Percentiles rank a stretch among this genome's conserved stretches.
Conservation (phyloP, 2,113 vertebrate species). For the Rhipidura dahli region DNA sequence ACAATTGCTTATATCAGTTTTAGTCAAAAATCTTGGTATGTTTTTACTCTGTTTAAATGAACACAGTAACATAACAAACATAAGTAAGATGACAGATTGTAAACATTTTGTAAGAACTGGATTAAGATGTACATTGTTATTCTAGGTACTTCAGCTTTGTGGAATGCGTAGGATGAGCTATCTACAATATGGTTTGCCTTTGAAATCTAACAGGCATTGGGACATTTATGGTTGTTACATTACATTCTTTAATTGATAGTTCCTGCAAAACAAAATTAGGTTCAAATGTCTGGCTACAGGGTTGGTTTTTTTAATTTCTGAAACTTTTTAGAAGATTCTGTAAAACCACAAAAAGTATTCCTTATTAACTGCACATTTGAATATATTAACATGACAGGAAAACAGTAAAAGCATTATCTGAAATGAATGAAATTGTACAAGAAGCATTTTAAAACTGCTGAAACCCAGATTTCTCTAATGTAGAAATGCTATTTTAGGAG, state of each 20-base stretch:
- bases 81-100: neutral
- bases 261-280: neutral
- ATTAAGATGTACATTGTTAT: neutral
- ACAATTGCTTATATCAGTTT: neutral
- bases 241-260: neutral
- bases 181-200: neutral
- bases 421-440: neutral
- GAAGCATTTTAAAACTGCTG: neutral
- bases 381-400: neutral
- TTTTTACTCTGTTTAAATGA: neutral
- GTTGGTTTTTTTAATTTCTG: neutral
- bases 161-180: neutral
- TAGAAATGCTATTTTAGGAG: neutral
- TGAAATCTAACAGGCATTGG: neutral
- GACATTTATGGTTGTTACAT: neutral
- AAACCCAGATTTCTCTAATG: neutral
- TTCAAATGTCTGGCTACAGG: neutral
- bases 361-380: neutral
- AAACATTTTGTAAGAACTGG: neutral
- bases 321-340: neutral
- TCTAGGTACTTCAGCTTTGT: neutral
- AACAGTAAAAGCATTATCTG: neutral
- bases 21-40: neutral
- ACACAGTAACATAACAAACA: neutral
- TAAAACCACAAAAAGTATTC: neutral